Evolutionary conservation across 1,140 invertebrate species (phyloP), one percentile per base, ranked within the genome.

Genomic region (Drosophila erecta): DNA sequence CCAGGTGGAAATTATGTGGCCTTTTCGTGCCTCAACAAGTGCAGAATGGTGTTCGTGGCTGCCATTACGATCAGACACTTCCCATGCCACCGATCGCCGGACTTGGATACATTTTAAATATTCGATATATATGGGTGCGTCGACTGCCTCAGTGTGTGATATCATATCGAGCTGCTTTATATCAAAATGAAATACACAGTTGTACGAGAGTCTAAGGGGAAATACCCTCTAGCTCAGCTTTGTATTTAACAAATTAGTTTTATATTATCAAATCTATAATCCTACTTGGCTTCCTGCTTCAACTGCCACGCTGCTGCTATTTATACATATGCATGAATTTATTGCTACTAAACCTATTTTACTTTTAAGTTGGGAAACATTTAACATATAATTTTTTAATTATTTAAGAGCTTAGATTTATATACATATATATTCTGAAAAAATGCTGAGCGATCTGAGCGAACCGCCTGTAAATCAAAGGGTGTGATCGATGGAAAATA

Each of bases 71-170:
- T 47, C 66, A 46, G 24, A 67, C n/a, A 55, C 62, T 56, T 70
- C 50, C 12, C 64, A 38, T 61, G 61, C 65, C 65, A 40, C 40
- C 47, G 47, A 65, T 44, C 14, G 38, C 62, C 62, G 67, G 66
- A 47, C 49, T 40, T 47, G 49, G 33, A 69, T 70, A 70, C 69
- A 70, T 70, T 66, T 54, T 44, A 40, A 55, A 62, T 37, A 58
- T 43, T 17, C 17, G 17, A 47, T 66, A 49, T 46, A 61, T 35
- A 24, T 37, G 40, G 49, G 10, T 38, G 22, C 24, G 40, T 8
- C n/a, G 20, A 65, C 40, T 69, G 61, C 33, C 10, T 66, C 30
- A 67, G 59, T 41, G 24, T 59, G 54, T 41, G 46, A 24, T 61
- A 15, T 37, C 62, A 49, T 24, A 62, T 40, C 10, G 6, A 47